Conservation (phyloP, 2,113 vertebrate species). For the Nipponia nippon region DNA sequence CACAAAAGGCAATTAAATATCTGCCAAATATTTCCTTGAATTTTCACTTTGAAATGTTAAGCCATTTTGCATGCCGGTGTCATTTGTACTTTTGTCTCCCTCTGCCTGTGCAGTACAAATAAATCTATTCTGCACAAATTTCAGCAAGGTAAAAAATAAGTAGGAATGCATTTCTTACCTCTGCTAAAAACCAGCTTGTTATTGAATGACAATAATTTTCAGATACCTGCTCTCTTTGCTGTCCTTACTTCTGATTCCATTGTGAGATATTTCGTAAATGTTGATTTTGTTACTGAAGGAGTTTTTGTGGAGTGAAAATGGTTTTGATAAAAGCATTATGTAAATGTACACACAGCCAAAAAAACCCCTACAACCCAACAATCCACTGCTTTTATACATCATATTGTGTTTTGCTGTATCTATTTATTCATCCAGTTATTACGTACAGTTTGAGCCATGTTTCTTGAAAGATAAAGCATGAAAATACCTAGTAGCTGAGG, state of each 20-base stretch:
- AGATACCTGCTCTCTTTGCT: not conserved
- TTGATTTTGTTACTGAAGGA: not conserved
- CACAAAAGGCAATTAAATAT: not conserved
- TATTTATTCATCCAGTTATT: not conserved
- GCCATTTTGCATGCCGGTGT: not conserved
- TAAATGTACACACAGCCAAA: not conserved
- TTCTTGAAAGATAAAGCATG: not conserved
- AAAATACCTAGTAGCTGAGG: not conserved
- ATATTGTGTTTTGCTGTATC: not conserved
- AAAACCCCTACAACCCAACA: not conserved
- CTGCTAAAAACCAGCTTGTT: not conserved
- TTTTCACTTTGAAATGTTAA: not conserved
- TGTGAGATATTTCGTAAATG: not conserved
- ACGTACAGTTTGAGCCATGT: not conserved
- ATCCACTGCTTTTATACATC: not conserved
- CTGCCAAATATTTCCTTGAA: not conserved
- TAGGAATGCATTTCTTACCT: not conserved
- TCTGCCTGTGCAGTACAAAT: not conserved
- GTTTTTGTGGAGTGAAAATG: not conserved
- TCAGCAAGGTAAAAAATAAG: not conserved
- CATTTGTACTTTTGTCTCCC: not conserved
- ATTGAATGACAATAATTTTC: not conserved
- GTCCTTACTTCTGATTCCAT: not conserved
- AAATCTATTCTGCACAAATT: not conserved
- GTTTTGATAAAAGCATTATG: not conserved